A percentile compares a stretch with the other conserved stretches of the same genome.
Evolutionary conservation across 2,888 invertebrate species (phyloP).

Genomic region (Drosophila meridiana): DNA sequence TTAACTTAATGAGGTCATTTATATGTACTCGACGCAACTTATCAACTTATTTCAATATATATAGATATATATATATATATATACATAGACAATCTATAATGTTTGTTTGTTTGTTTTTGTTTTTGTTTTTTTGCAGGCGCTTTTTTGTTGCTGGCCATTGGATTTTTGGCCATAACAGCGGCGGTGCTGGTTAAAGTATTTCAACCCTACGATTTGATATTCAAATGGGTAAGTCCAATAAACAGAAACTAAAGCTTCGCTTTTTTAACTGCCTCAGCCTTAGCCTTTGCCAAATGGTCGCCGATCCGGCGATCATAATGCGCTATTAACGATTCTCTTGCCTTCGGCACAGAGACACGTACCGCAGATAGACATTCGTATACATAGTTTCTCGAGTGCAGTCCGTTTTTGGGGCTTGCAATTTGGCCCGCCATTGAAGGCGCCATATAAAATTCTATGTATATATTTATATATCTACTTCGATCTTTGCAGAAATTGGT

Average conservation of each 20-base stretch:
- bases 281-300: constrained; percentile 48
- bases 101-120: constrained; percentile 4
- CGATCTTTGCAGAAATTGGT: constrained; percentile 88
- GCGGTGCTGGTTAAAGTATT: constrained; percentile 89
- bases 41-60: constrained; percentile 23
- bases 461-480: background rate
- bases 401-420: constrained; percentile 41
- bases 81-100: constrained; percentile 12
- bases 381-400: constrained; percentile 21
- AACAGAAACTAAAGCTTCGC: constrained; percentile 43
- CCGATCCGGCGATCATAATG: constrained; percentile 35
- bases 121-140: constrained; percentile 88
- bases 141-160: constrained; percentile 89
- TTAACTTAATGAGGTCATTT: constrained; percentile 65
- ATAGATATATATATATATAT: background rate
- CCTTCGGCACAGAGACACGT: constrained; percentile 48
- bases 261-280: constrained; percentile 63
- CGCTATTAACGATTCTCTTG: constrained; percentile 14
- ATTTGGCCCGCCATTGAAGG: constrained; percentile 41
- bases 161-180: constrained; percentile 88
- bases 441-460: constrained; percentile 13
- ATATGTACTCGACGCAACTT: constrained; percentile 52
- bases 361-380: background rate
- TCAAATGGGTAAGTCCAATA: constrained; percentile 88
- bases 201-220: constrained; percentile 91